Conservation (phyloP, 2,797 vertebrate genomes). For the Acrocephalus scirpaceus region DNA sequence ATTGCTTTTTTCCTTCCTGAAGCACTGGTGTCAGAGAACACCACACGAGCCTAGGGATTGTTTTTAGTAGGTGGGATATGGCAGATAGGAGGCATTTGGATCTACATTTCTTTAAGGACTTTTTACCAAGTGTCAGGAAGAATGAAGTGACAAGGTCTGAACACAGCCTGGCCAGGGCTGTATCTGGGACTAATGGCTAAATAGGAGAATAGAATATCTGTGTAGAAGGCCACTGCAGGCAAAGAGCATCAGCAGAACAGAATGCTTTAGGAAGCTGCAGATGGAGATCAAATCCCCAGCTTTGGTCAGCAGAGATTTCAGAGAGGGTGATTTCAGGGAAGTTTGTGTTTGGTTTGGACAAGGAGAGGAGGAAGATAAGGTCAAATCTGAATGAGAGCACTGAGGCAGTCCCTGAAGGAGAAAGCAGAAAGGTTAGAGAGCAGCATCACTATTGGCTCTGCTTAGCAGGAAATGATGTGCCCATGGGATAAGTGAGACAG, state of each 20-base stretch:
- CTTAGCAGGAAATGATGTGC: background rate
- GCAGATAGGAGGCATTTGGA: background rate
- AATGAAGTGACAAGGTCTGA: background rate
- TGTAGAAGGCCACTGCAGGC: background rate
- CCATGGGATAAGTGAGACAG: background rate
- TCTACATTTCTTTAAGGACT: background rate
- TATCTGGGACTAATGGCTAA: background rate
- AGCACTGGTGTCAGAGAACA: background rate
- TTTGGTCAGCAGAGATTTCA: background rate
- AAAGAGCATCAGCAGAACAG: background rate
- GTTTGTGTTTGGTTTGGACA: background rate
- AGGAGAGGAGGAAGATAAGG: background rate
- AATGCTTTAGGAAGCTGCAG: background rate
- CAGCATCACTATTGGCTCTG: background rate
- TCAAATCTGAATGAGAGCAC: background rate
- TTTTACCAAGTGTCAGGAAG: background rate
- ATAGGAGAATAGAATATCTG: background rate
- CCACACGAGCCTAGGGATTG: background rate
- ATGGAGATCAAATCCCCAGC: background rate
- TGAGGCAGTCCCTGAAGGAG: background rate
- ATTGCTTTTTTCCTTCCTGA: background rate
- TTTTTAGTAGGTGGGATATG: background rate
- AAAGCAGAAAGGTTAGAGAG: slow-evolving; percentile 3
- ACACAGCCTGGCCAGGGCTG: background rate
- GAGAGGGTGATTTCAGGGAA: background rate